phyloP scores from a whole-genome alignment of 2,113 vertebrate species.

The Nycticryphes semicollaris region DNA sequence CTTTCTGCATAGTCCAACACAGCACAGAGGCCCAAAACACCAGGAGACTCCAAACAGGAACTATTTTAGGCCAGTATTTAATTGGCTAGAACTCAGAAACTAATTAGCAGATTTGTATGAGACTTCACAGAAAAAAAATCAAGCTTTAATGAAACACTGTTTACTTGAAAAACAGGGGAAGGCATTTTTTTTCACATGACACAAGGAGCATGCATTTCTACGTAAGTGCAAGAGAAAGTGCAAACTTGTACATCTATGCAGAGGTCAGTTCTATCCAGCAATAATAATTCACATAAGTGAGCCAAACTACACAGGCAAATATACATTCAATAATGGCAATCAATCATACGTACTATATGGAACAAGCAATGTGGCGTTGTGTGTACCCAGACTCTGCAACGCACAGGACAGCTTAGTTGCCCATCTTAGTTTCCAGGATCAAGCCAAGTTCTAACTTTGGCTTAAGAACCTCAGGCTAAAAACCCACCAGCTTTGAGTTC shows the following conservation, averaged over 20 bases:
- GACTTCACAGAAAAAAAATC: background rate
- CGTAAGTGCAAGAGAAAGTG: background rate
- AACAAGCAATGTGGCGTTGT: background rate
- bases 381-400: background rate
- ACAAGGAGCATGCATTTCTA: background rate
- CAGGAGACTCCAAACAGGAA: background rate
- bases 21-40: background rate
- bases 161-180: background rate
- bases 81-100: constrained; percentile 18
- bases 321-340: background rate
- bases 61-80: constrained; percentile 7
- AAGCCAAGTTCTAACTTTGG: background rate
- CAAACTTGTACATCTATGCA: background rate
- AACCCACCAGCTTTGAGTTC: background rate
- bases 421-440: background rate
- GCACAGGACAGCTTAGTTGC: background rate
- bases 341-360: background rate
- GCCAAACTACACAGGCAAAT: background rate
- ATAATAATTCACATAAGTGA: background rate
- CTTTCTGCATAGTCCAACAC: background rate
- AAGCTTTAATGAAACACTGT: background rate
- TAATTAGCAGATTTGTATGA: constrained; percentile 23
- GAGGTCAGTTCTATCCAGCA: background rate
- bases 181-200: background rate
- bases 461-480: background rate